phyloP scores from a whole-genome alignment of 2,113 vertebrate genomes.

The Vireo altiloquus region DNA sequence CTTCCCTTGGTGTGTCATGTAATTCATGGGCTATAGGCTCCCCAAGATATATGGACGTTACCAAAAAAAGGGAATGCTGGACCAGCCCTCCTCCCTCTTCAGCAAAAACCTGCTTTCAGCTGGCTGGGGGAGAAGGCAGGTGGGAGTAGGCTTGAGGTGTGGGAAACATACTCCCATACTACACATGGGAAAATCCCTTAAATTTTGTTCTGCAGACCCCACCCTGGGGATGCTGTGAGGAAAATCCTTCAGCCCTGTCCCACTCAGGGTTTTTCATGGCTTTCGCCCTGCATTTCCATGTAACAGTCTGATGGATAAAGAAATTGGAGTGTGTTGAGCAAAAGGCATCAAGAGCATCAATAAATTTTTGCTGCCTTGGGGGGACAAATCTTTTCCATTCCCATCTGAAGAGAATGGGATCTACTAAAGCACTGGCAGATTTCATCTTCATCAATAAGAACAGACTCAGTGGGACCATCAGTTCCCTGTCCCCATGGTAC shows the following conservation, averaged over 20 bases:
- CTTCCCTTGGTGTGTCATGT: not conserved
- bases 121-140: not conserved
- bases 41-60: not conserved
- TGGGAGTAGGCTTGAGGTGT: not conserved
- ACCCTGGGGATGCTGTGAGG: not conserved
- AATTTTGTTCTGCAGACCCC: not conserved
- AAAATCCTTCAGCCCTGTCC: not conserved
- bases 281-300: not conserved
- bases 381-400: not conserved
- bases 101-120: not conserved
- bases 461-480: not conserved
- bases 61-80: not conserved
- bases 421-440: not conserved
- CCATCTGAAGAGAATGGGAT: not conserved
- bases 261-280: not conserved
- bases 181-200: accelerated
- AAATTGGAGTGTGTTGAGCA: not conserved
- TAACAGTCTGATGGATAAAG: not conserved
- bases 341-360: not conserved
- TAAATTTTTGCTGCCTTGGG: not conserved
- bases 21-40: not conserved
- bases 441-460: not conserved
- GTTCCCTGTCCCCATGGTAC: accelerated
- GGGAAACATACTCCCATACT: too few species aligned
- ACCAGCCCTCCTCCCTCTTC: not conserved